These are phyloP conservation scores for Drosophila carrolli DNA, from an alignment of 1,140 invertebrate genomes.

Conservation along the genomic window DNA sequence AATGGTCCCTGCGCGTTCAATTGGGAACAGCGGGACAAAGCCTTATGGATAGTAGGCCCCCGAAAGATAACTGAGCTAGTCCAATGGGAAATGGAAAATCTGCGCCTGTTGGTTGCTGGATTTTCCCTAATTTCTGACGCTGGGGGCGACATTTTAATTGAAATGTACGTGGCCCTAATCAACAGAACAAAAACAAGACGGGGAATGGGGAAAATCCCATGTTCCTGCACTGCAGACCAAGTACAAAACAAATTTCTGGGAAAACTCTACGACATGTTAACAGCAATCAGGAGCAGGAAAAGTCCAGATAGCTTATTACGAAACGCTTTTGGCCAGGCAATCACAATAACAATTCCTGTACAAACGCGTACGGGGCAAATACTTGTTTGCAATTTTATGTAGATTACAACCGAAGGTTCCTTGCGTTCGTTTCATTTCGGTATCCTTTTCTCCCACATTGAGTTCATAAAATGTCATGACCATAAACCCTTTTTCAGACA, in stretches of 20 bases:
- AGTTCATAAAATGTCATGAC: conserved; percentile 78
- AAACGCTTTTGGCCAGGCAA: conserved; percentile 68
- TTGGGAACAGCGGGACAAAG: conserved; percentile 51
- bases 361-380: conserved; percentile 46
- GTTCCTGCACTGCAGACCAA: conserved; percentile 54
- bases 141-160: conserved; percentile 76
- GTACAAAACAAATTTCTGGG: conserved; percentile 52
- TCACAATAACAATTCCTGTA: conserved; percentile 68
- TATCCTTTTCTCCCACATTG: conserved; percentile 28
- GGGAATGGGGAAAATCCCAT: conserved; percentile 2
- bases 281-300: conserved; percentile 60
- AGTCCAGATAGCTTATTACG: conserved; percentile 62
- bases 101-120: conserved; percentile 28
- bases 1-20: conserved; percentile 55
- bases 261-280: conserved; percentile 75
- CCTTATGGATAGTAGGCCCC: conserved; percentile 46
- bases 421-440: conserved; percentile 39
- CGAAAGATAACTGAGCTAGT: conserved; percentile 29
- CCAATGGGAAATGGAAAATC: conserved; percentile 16
- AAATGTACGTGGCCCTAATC: conserved; percentile 70
- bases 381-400: conserved; percentile 73
- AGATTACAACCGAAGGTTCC: conserved; percentile 67
- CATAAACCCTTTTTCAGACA: conserved; percentile 82
- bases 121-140: conserved; percentile 59
- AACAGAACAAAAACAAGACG: conserved; percentile 61